Evolutionary conservation across 2,888 invertebrate species (phyloP).

Genomic region (Eulithis testata): DNA sequence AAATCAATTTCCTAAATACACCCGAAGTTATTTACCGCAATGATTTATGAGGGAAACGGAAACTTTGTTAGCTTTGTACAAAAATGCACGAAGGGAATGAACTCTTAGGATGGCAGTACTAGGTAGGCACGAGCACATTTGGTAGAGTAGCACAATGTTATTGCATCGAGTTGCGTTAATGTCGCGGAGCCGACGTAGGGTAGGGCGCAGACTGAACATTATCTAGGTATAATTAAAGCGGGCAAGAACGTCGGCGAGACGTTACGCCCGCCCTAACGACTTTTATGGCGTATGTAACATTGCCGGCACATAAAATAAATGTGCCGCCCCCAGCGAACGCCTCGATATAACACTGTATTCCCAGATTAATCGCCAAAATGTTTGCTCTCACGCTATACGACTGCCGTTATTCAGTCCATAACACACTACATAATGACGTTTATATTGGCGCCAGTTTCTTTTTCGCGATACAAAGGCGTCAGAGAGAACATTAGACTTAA

Average conservation of each 20-base stretch:
- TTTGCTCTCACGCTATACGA: slow-evolving; percentile 75
- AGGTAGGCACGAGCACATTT: slow-evolving; percentile 56
- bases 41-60: slow-evolving; percentile 66
- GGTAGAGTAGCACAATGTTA: slow-evolving; percentile 70
- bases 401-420: slow-evolving; percentile 63
- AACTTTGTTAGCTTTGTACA: slow-evolving; percentile 54
- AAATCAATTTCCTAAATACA: slow-evolving; percentile 74
- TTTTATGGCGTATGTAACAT: slow-evolving; percentile 85
- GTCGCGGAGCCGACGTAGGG: slow-evolving; percentile 53
- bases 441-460: slow-evolving; percentile 62
- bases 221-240: slow-evolving; percentile 83
- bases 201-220: slow-evolving; percentile 71
- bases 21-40: slow-evolving; percentile 65
- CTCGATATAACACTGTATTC: slow-evolving; percentile 73
- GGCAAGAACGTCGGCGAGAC: slow-evolving; percentile 81
- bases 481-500: slow-evolving; percentile 16
- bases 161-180: slow-evolving; percentile 75
- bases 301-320: slow-evolving; percentile 84
- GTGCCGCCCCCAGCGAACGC: slow-evolving; percentile 75
- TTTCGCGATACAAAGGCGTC: slow-evolving; percentile 42
- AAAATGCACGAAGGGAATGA: slow-evolving; percentile 45
- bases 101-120: slow-evolving; percentile 55
- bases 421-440: slow-evolving; percentile 65
- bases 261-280: slow-evolving; percentile 83
- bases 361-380: slow-evolving; percentile 81